Evolutionary conservation across 2,888 invertebrate genomes (phyloP), one percentile per base, ranked within the genome.

Genomic region (Lypha dubia): DNA sequence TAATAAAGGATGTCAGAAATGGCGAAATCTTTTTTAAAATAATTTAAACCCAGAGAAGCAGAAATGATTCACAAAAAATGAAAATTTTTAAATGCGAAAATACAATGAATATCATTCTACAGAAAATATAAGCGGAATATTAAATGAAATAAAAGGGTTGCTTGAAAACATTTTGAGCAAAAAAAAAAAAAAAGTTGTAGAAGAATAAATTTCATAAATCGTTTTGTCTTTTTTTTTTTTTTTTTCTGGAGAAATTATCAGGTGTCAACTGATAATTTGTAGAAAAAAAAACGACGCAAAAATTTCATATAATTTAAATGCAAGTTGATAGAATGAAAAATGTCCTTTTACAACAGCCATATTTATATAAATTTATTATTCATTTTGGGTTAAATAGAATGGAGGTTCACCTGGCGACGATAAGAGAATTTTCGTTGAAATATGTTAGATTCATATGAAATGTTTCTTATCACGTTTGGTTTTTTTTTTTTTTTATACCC

Each of bases 11-110:
- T 28, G 8, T 7, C 28, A 35, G 17, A 49, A 28, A 56, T 28
- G 56, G 3, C 28, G 28, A 28, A 28, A 56, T 28, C 28, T 28
- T 28, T 28, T 28, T 56, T 56, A 28, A 56, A 28, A 28, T 56
- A 28, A 56, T 56, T 28, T 28, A 28, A 56, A 28, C 6, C 28
- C 56, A 56, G 56, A 28, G 28, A 56, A 7, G 56, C 56, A 28
- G 24, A 56, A 56, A 56, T 56, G 7, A 56, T 28, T 28, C 6
- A 0, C n/a, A n/a, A n/a, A n/a, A 28, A n/a, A 28, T 7, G 4
- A 53, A 24, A 24, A 24, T 53, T 53, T 15, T 28, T 22, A 28
- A 28, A 56, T 28, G 22, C 11, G 4, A 28, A 56, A 56, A 13
- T 6, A 56, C n/a, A 22, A n/a, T 22, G 56, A 53, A 53, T 6